These are phyloP conservation scores for Acrocephalus arundinaceus DNA, from an alignment of 2,113 vertebrate genomes.

Conservation along the genomic window DNA sequence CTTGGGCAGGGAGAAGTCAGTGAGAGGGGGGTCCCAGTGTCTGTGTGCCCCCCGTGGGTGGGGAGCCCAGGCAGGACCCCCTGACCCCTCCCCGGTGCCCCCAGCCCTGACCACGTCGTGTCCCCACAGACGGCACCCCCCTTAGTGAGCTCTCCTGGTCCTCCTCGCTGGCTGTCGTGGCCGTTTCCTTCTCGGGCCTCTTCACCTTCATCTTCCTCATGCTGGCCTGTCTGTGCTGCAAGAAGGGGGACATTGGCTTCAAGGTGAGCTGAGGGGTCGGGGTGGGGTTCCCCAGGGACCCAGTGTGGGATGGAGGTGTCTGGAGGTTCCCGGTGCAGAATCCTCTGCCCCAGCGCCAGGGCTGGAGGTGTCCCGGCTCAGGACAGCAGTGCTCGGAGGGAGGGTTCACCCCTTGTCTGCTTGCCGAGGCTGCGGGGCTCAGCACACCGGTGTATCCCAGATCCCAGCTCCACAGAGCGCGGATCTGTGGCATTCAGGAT, in stretches of 20 bases:
- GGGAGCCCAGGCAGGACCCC: neutral
- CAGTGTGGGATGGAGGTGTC: rapidly evolving
- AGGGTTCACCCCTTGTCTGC: neutral
- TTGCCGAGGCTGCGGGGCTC: neutral
- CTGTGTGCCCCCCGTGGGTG: too few species aligned
- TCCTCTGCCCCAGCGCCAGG: neutral
- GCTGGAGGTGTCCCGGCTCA: neutral
- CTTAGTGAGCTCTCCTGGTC: conserved; percentile 91
- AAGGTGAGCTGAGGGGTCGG: conserved; percentile 79
- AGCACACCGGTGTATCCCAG: neutral
- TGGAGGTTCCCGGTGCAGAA: rapidly evolving
- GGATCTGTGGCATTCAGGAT: neutral
- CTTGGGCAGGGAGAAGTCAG: too few species aligned
- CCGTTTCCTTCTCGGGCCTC: conserved; percentile 88
- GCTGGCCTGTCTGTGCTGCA: conserved; percentile 96
- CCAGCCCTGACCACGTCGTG: neutral
- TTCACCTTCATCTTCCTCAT: conserved; percentile 94
- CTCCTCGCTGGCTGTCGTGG: conserved; percentile 88
- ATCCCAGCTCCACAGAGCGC: neutral
- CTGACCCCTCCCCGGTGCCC: rapidly evolving
- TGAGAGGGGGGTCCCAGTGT: too few species aligned
- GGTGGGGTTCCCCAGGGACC: too few species aligned
- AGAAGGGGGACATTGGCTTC: conserved; percentile 89
- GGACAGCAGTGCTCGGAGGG: rapidly evolving
- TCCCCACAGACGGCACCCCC: conserved; percentile 85